phyloP scores from a whole-genome alignment of 2,888 invertebrate species.

The Nephrotoma flavescens region DNA sequence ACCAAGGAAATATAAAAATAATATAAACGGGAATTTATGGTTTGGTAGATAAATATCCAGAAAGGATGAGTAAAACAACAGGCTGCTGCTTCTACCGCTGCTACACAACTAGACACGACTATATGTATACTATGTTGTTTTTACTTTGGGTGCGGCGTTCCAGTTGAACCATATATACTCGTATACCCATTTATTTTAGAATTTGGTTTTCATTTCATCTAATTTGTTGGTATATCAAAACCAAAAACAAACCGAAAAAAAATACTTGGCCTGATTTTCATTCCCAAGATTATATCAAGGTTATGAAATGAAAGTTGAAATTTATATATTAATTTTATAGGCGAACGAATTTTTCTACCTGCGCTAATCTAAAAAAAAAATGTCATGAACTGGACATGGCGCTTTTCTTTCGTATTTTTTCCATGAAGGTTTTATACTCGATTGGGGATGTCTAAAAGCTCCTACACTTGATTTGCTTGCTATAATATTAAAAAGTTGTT shows the following conservation, averaged over 20 bases:
- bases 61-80: background rate
- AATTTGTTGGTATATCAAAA: background rate
- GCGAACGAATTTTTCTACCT: too few relatives aligned
- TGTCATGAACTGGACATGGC: too few relatives aligned
- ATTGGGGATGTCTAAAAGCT: too few relatives aligned
- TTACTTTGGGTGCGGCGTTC: background rate
- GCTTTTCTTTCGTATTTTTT: too few relatives aligned
- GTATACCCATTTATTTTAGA: background rate
- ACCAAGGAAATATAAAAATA: background rate
- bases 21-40: background rate
- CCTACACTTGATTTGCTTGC: too few relatives aligned
- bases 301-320: background rate
- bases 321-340: too few relatives aligned
- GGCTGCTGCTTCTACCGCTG: background rate
- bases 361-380: too few relatives aligned
- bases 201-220: background rate
- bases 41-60: background rate
- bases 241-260: background rate
- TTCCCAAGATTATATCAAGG: background rate
- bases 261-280: background rate
- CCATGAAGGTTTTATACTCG: too few relatives aligned
- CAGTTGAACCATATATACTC: background rate
- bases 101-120: too few relatives aligned
- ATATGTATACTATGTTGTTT: too few relatives aligned
- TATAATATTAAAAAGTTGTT: too few relatives aligned